Evolutionary conservation across 1,140 invertebrate species (phyloP).

Genomic region (Drosophila bifasciata): DNA sequence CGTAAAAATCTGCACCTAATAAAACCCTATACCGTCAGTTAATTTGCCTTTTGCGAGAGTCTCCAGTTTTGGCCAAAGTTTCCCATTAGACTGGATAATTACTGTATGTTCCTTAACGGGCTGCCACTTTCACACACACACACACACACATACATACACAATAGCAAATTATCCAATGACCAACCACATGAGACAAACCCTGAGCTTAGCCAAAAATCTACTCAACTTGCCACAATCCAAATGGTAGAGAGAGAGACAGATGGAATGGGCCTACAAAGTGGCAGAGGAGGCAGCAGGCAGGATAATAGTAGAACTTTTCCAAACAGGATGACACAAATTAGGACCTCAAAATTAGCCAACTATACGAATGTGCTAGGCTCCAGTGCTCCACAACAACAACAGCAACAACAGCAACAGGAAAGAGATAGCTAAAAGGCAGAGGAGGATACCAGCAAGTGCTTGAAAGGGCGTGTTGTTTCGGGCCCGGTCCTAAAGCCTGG

Average conservation of each 20-base stretch:
- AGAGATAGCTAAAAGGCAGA: neutral
- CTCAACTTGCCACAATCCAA: conserved; percentile 14
- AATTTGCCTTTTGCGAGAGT: no score
- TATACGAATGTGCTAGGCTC: conserved; percentile 50
- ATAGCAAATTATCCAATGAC: conserved; percentile 21
- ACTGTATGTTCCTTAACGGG: conserved; percentile 23
- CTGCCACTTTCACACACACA: conserved; percentile 13
- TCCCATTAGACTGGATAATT: conserved; percentile 34
- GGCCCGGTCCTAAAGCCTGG: no score
- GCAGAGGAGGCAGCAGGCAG: neutral
- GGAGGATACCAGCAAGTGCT: no score
- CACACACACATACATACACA: conserved; percentile 25
- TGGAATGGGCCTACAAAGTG: neutral
- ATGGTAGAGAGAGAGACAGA: neutral
- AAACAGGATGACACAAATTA: conserved; percentile 79
- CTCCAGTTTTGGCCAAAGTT: neutral
- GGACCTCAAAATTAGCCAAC: conserved; percentile 68
- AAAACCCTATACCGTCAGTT: no score
- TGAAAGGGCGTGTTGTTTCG: no score
- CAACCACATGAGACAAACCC: conserved; percentile 28
- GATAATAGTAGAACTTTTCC: conserved; percentile 49
- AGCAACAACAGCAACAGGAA: conserved; percentile 5
- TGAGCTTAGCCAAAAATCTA: conserved; percentile 18
- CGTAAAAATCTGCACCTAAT: no score
- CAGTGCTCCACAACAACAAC: conserved; percentile 28